Conservation (phyloP, 2,113 vertebrate genomes). For the Nyctereutes procyonoides region DNA sequence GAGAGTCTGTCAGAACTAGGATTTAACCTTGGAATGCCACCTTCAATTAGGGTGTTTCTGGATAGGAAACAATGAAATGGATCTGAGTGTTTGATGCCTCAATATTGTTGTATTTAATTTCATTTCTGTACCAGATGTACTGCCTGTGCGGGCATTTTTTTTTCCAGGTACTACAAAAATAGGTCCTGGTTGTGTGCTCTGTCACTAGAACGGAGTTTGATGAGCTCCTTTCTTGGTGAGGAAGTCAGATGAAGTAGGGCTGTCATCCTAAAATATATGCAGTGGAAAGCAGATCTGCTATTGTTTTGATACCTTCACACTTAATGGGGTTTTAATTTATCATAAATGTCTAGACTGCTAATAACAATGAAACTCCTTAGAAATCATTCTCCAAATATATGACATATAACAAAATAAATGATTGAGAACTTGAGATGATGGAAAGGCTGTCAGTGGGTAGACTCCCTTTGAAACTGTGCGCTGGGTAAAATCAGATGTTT, state of each 20-base stretch:
- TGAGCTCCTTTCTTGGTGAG: slow-evolving; percentile 28
- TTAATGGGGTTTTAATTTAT: slow-evolving; percentile 74
- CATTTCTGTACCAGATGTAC: slow-evolving; percentile 56
- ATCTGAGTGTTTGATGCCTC: slow-evolving; percentile 65
- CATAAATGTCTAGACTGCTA: slow-evolving; percentile 69
- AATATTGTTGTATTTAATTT: slow-evolving; percentile 70
- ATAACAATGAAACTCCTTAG: slow-evolving; percentile 56
- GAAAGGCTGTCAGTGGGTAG: neutral
- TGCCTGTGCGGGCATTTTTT: neutral
- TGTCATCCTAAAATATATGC: slow-evolving; percentile 68
- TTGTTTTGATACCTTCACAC: slow-evolving; percentile 69
- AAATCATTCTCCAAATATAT: slow-evolving; percentile 44
- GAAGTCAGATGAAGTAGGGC: slow-evolving; percentile 46
- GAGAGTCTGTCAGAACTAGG: slow-evolving; percentile 76
- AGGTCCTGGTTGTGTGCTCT: slow-evolving; percentile 41
- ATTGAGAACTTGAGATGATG: neutral
- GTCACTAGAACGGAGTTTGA: slow-evolving; percentile 42
- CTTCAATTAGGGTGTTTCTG: slow-evolving; percentile 78
- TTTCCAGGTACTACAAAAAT: neutral
- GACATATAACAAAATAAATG: neutral
- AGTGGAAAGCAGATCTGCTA: slow-evolving; percentile 30
- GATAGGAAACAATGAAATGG: slow-evolving; percentile 76
- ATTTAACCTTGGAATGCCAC: slow-evolving; percentile 83
- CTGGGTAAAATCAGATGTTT: neutral
- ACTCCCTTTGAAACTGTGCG: neutral